Conservation (phyloP, 1,140 invertebrate species). For the Penaeus chinensis region DNA sequence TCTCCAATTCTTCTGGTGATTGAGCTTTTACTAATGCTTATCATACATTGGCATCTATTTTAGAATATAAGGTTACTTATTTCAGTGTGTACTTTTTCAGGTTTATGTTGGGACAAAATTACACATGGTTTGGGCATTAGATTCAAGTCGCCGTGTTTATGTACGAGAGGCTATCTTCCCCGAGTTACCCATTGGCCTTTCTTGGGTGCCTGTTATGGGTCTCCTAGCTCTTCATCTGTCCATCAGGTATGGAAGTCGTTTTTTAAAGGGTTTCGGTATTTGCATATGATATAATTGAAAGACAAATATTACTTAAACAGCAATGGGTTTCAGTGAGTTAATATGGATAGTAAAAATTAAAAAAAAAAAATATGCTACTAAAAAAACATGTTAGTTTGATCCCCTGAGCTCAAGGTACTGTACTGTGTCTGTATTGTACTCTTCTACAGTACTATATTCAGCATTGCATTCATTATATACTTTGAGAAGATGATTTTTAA, state of each 20-base stretch:
- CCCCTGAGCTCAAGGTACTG: neutral
- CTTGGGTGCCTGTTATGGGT: slow-evolving; percentile 72
- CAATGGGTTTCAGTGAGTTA: too few relatives aligned
- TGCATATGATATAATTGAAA: too few relatives aligned
- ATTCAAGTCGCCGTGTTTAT: slow-evolving; percentile 71
- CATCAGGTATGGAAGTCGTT: slow-evolving; percentile 67
- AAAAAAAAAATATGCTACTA: neutral
- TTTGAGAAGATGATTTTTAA: neutral
- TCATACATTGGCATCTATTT: neutral
- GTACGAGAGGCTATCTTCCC: slow-evolving; percentile 72
- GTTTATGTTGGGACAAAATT: slow-evolving; percentile 70
- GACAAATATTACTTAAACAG: too few relatives aligned
- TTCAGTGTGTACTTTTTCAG: slow-evolving; percentile 62
- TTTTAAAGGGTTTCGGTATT: neutral
- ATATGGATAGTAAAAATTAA: too few relatives aligned
- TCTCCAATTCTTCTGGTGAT: neutral
- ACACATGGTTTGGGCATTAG: slow-evolving; percentile 74
- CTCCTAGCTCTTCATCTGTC: slow-evolving; percentile 70
- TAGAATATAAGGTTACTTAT: neutral
- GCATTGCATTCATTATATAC: neutral
- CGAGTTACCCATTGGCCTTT: slow-evolving; percentile 71
- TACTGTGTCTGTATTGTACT: neutral
- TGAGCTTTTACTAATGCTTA: neutral
- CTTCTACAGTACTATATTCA: neutral
- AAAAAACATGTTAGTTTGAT: too few relatives aligned